phyloP scores from a whole-genome alignment of 2,888 invertebrate species.

The Drosophila kanekoi region DNA sequence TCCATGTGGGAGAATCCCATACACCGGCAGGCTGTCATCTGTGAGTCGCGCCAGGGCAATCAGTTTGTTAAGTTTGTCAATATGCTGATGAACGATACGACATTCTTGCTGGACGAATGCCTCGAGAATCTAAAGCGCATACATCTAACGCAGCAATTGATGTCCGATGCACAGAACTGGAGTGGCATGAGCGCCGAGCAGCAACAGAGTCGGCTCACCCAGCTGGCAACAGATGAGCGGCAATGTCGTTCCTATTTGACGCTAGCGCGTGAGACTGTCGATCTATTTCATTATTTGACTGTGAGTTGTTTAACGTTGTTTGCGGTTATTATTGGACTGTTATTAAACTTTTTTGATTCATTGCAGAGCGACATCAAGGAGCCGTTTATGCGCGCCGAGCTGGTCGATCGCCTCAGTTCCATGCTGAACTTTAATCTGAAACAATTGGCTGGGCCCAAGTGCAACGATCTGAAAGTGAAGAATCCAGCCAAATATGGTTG shows the following conservation, averaged over 20 bases:
- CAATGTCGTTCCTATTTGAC: constrained; percentile 96
- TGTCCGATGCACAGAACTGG: constrained; percentile 90
- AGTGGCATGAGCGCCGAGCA: constrained; percentile 88
- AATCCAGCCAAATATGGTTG: constrained; percentile 98
- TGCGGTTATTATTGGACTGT: not conserved
- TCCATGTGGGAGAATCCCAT: constrained; percentile 97
- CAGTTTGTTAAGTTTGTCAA: constrained; percentile 98
- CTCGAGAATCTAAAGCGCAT: constrained; percentile 95
- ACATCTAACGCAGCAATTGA: constrained; percentile 91
- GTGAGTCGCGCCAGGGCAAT: constrained; percentile 95
- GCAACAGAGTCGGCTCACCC: constrained; percentile 91
- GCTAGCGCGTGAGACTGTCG: constrained; percentile 96
- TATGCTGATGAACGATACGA: constrained; percentile 99
- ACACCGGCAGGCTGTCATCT: constrained; percentile 94
- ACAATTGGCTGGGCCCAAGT: constrained; percentile 98
- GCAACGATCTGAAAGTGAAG: constrained; percentile 96
- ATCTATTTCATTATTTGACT: constrained; percentile 98
- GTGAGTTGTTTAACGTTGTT: constrained; percentile 77
- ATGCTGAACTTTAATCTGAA: constrained; percentile 99
- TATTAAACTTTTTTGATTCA: not conserved
- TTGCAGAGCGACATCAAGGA: constrained; percentile 91
- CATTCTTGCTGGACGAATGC: constrained; percentile 98
- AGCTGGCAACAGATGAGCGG: constrained; percentile 92
- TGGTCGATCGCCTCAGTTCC: constrained; percentile 97
- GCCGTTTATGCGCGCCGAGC: constrained; percentile 96